A percentile compares a stretch with the other conserved stretches of the same genome.
Conservation (phyloP, 2,113 vertebrate genomes). For the Indicator maculatus region DNA sequence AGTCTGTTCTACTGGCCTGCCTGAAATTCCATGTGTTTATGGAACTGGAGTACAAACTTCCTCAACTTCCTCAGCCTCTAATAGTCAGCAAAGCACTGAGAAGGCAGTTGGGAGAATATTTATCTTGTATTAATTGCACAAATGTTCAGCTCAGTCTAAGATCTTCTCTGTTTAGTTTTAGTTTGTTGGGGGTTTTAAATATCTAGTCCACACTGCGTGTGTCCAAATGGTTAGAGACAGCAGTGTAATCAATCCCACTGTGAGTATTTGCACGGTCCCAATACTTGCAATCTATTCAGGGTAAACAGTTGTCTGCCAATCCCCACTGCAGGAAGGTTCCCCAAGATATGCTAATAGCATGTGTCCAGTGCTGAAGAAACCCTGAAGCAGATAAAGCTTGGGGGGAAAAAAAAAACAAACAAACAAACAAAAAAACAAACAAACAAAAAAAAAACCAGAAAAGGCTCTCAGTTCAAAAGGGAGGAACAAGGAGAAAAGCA, state of each 20-base stretch:
- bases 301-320: constrained; percentile 58
- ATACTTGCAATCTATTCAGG: constrained; percentile 39
- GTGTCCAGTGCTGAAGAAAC: background rate
- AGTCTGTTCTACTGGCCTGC: background rate
- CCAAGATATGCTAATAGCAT: background rate
- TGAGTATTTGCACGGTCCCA: constrained; percentile 34
- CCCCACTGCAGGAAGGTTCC: constrained; percentile 3
- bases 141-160: background rate
- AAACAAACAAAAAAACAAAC: no score
- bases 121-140: background rate
- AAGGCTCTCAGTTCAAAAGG: background rate
- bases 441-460: background rate
- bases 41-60: background rate
- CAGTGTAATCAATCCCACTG: background rate
- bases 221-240: background rate
- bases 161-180: background rate
- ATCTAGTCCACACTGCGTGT: background rate
- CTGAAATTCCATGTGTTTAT: background rate
- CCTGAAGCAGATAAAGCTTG: background rate
- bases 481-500: background rate
- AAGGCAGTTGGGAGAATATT: background rate
- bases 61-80: background rate
- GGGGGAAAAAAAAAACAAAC: no score
- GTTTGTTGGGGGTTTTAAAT: background rate
- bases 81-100: background rate